Base-by-base conservation (phyloP, 2,113 vertebrate genomes). In the Gavialis gangeticus region DNA sequence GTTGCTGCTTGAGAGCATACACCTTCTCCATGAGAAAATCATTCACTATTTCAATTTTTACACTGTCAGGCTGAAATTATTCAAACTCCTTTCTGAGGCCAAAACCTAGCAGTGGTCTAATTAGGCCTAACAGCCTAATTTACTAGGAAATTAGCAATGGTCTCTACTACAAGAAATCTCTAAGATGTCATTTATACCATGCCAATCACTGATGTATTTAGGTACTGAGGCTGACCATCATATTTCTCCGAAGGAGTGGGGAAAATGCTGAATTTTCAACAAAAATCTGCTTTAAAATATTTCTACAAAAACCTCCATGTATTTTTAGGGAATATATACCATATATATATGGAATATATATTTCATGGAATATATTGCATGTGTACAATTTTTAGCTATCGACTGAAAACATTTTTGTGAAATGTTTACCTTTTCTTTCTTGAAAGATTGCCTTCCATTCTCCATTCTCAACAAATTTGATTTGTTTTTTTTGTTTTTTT, bases 41-140 rank as follows among this genome's bases (percentile, higher is more conserved):
- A 59, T 88, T 88, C 0, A 11, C 93, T 93, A 71, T 82, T 82
- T 91, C 93, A 75, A 93, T 84, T 96, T 96, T 95, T 90, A 91
- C 59, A 63, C 56, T 94, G 28, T 22, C 81, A 78, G 86, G 30
- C 3, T 25, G 85, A 95, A 93, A 81, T 73, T 62, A 64, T 92
- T 58, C 56, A 79, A 95, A 88, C 95, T 93, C 64, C 81, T 87
- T 92, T 87, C 77, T 75, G 5, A 56, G 81, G 73, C 84, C 81
- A 85, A 17, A 12, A 57, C 13, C 10, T 34, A n/a, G 46, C 46
- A 46, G 46, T 46, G 46, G 46, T 46, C 46, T 46, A 46, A 46
- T 46, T 46, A 46, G 46, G 9, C 46, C 46, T 46, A 46, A 46
- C 46, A 46, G 46, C 46, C 46, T 46, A 46, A 46, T 46, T 46